Base-by-base conservation (phyloP, 2,113 vertebrate genomes). In the Symphodus melops region DNA sequence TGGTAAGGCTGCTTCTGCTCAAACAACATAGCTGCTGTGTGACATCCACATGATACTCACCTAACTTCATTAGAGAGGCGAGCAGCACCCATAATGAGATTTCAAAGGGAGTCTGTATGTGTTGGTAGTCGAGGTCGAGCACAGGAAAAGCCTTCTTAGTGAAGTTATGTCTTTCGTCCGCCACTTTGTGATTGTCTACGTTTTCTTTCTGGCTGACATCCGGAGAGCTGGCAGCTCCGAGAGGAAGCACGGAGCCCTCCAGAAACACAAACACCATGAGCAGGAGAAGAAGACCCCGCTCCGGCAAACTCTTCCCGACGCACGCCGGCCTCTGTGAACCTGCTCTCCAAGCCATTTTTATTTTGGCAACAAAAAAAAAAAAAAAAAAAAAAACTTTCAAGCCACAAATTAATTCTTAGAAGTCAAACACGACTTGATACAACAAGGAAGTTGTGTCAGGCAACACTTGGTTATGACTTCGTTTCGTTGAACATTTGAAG, bases 41-140 rank as follows among this genome's bases (percentile, higher is more conserved):
- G 28, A 68, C 55, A 75, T 49, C 21, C 8, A 48, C 39, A 12
- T 5, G 16, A 67, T 7, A 91, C 97, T 94, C 89, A 99, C 98
- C 98, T 82, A 99, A 92, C 85, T 99, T 99, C 97, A 99, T 99
- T 48, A 99, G 81, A 37, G 96, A 99, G 37, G 98, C 98, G 59
- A 99, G 89, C 9, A 99, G 95, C 58, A 99, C 97, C 98, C 98
- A 99, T 28, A 99, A 83, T 0, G 97, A 89, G 52, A 98, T 95
- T 81, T 96, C 95, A 39, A 99, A 99, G 9, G 97, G 97, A 4
- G n/a, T 19, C 28, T 91, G 93, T 11, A 99, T 92, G 21, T 92
- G 92, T 0, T 1, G 0, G 81, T 96, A 99, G 72, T 97, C 94
- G 14, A 97, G 73, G 61, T n/a, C 83, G 81, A 99, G 92, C 28